Evolutionary conservation across 1,140 invertebrate species (phyloP).

Genomic region (Drosophila sechellia): DNA sequence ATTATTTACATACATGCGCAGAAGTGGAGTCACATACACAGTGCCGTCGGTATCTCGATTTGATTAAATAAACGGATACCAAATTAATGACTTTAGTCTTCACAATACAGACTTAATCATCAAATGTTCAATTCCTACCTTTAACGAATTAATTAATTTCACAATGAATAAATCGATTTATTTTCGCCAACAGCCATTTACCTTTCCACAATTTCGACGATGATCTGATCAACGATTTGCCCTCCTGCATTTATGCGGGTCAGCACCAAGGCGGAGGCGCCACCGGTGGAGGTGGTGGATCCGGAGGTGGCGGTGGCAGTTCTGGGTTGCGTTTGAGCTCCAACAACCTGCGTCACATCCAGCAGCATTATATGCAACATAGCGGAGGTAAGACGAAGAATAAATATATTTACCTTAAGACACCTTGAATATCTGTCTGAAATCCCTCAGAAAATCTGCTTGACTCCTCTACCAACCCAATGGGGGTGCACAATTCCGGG

Average conservation of each 20-base stretch:
- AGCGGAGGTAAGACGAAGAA: constrained; percentile 40
- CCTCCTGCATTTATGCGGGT: constrained; percentile 83
- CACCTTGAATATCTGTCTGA: not conserved
- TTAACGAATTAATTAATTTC: too few relatives aligned
- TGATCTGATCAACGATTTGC: constrained; percentile 81
- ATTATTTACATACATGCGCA: too few relatives aligned
- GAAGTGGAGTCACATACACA: too few relatives aligned
- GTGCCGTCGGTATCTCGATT: constrained; percentile 22
- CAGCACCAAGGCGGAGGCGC: constrained; percentile 54
- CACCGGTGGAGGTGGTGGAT: constrained; percentile 24
- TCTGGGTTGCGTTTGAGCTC: constrained; percentile 64
- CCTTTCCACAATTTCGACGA: constrained; percentile 84
- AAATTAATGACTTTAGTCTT: not conserved
- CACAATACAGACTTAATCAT: not conserved
- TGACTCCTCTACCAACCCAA: constrained; percentile 71
- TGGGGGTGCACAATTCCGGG: constrained; percentile 54
- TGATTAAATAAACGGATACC: not conserved
- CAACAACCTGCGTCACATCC: constrained; percentile 79
- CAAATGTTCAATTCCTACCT: not conserved
- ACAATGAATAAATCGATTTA: too few relatives aligned
- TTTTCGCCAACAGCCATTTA: constrained; percentile 52
- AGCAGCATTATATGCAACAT: constrained; percentile 83
- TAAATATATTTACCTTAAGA: not conserved
- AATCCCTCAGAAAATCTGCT: constrained; percentile 61
- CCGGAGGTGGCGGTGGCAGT: constrained; percentile 23